Base-by-base conservation (phyloP, 2,888 invertebrate genomes). In the Zhuqinia jingwanae region DNA sequence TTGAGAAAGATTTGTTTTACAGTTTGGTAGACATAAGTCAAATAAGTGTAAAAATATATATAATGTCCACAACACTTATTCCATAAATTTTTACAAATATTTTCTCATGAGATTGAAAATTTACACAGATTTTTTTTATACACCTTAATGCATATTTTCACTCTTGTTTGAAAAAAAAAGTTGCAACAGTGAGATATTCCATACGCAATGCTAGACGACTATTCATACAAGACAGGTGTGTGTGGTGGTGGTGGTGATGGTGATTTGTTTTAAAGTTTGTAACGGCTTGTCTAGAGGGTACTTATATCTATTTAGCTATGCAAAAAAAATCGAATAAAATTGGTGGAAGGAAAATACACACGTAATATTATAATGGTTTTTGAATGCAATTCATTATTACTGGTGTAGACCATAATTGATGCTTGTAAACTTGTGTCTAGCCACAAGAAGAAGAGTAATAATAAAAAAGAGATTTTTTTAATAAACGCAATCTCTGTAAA, bases 301-400 rank as follows among this genome's bases (percentile, higher is more conserved):
- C 53, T 53, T 17, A n/a, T 17, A 56, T 56, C 8, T 56, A 8
- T 53, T 53, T n/a, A n/a, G n/a, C n/a, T n/a, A n/a, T n/a, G n/a
- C n/a, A n/a, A n/a, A n/a, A n/a, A n/a, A n/a, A n/a, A n/a, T n/a
- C n/a, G n/a, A n/a, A n/a, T n/a, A 25, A 36, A 65, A 3, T 65
- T 65, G 36, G 10, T 63, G 63, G n/a, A 65, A 36, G 42, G n/a
- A n/a, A n/a, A n/a, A n/a, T n/a, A n/a, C 11, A 65, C 65, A 65
- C 65, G 36, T 65, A 65, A 65, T 65, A 17, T 11, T 10, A 65
- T 65, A 65, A 65, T 65, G 65, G 17, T 22, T 65, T 17, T 17
- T 42, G 17, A 65, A n/a, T 20, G 42, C 42, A 65, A 65, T 65
- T 65, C 42, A 63, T 63, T 63, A 63, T 30, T 63, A n/a, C 63